Percentiles rank a stretch among this genome's conserved stretches.
Conservation (phyloP, 2,888 invertebrate genomes). For the Chrysopilus asiliformis region DNA sequence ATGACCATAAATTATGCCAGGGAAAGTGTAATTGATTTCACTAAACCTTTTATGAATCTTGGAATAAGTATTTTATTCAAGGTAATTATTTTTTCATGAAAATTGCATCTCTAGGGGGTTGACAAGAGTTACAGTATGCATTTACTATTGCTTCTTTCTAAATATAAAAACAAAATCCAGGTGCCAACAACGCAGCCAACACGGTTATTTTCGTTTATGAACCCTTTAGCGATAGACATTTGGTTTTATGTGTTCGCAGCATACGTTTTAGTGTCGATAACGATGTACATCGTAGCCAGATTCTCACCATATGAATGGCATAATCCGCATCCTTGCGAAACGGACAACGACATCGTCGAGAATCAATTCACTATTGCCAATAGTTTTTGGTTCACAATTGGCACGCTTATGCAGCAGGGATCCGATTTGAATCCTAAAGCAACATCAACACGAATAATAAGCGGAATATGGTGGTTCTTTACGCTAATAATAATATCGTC, state of each 20-base stretch:
- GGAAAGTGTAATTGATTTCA: conserved; percentile 84
- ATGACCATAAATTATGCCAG: conserved; percentile 96
- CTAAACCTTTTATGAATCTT: conserved; percentile 95
- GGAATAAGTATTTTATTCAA: conserved; percentile 94
- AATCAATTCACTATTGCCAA: conserved; percentile 75
- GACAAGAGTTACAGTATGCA: no score
- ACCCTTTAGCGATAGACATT: conserved; percentile 71
- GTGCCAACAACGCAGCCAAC: conserved; percentile 57
- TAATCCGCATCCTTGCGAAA: conserved; percentile 55
- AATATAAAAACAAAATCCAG: no score
- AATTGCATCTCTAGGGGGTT: no score
- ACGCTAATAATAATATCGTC: conserved; percentile 82
- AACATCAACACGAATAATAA: conserved; percentile 58
- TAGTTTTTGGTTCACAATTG: conserved; percentile 78
- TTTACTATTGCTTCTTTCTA: no score
- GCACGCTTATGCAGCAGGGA: conserved; percentile 80
- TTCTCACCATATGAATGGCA: conserved; percentile 74
- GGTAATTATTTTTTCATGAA: no score
- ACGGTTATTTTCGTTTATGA: conserved; percentile 72
- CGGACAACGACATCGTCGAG: conserved; percentile 45
- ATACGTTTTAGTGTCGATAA: conserved; percentile 62
- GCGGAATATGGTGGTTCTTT: conserved; percentile 87
- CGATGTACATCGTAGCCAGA: conserved; percentile 66
- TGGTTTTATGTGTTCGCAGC: conserved; percentile 75
- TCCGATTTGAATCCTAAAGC: conserved; percentile 62